A percentile compares a stretch with the other conserved stretches of the same genome.
Conservation (phyloP, 2,113 vertebrate species). For the Pipra filicauda region DNA sequence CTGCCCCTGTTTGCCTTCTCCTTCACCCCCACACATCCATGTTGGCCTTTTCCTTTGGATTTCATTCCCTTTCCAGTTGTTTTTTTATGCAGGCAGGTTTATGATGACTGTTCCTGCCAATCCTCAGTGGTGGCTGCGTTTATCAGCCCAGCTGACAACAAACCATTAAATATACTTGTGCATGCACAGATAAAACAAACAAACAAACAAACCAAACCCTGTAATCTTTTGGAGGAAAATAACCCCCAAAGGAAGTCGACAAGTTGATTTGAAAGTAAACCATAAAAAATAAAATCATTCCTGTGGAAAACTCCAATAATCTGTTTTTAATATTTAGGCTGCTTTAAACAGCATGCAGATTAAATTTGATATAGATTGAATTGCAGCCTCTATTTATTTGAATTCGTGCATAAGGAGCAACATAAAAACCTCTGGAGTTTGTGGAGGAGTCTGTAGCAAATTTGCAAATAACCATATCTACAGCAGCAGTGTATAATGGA, state of each 20-base stretch:
- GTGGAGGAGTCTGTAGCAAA: conserved; percentile 9
- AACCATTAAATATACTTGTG: neutral
- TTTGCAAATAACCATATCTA: conserved; percentile 34
- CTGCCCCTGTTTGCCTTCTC: neutral
- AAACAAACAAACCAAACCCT: neutral
- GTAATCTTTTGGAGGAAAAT: neutral
- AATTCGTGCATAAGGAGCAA: neutral
- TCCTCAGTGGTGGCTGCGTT: neutral
- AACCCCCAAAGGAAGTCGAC: neutral
- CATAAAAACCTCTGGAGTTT: neutral
- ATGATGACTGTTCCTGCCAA: neutral
- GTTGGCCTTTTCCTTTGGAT: neutral
- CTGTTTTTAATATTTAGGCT: conserved; percentile 1
- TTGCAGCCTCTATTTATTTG: conserved; percentile 31
- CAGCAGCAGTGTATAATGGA: conserved; percentile 1
- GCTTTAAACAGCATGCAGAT: neutral
- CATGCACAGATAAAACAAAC: neutral
- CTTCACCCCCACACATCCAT: neutral
- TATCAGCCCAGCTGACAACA: neutral
- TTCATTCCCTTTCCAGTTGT: neutral
- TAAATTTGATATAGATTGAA: conserved; percentile 10
- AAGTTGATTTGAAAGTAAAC: neutral
- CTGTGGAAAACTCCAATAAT: neutral
- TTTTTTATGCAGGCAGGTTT: neutral
- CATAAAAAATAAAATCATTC: neutral